A percentile compares a stretch with the other conserved stretches of the same genome.
Conservation (phyloP, 1,140 invertebrate genomes). For the Brachionus manjavacas region DNA sequence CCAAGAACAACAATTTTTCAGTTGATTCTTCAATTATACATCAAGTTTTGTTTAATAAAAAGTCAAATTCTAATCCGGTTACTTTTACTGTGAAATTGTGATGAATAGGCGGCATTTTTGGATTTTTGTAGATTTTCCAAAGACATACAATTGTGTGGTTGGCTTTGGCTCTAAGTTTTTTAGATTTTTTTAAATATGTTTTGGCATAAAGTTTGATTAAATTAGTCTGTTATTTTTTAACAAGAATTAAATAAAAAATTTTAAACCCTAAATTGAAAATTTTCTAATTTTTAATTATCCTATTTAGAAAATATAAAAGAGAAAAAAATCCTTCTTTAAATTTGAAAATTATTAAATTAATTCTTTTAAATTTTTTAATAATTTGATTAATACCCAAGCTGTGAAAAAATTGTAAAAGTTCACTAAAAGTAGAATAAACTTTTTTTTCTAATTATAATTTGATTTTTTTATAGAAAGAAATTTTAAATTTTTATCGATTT, state of each 20-base stretch:
- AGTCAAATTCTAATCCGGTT: constrained; percentile 45
- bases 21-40: constrained; percentile 49
- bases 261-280: neutral
- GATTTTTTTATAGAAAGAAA: no score
- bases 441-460: no score
- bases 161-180: neutral
- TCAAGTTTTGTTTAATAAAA: constrained; percentile 50
- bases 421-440: no score
- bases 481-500: no score
- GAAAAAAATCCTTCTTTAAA: no score
- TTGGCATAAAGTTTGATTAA: neutral
- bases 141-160: neutral
- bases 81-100: constrained; percentile 49
- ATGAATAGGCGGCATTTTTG: neutral
- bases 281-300: no score
- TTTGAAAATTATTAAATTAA: no score
- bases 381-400: no score
- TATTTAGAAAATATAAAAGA: no score
- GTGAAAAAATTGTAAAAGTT: no score
- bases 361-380: no score
- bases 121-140: neutral
- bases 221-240: neutral
- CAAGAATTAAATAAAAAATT: neutral
- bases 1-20: constrained; percentile 20
- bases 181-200: neutral